Percentiles rank a stretch among this genome's conserved stretches.
Conservation (phyloP, 2,113 vertebrate species). For the Procavia capensis region DNA sequence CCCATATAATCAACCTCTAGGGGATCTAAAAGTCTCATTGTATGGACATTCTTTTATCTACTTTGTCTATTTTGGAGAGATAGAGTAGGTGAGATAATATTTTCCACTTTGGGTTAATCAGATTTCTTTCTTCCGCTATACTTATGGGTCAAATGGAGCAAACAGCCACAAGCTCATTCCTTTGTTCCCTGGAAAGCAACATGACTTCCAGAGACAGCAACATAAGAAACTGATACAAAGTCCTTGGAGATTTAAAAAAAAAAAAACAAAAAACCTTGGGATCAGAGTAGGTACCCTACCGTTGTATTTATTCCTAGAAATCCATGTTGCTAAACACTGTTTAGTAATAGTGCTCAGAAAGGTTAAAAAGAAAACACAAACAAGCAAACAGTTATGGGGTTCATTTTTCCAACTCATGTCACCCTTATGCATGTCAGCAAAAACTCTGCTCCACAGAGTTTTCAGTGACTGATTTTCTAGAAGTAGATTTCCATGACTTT, state of each 20-base stretch:
- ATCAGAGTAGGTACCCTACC: neutral
- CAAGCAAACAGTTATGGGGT: neutral
- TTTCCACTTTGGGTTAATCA: neutral
- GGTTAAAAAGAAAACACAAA: neutral
- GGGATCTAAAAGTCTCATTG: neutral
- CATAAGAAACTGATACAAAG: neutral
- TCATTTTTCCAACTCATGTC: neutral
- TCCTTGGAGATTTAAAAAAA: no score
- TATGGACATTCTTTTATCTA: neutral
- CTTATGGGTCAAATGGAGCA: neutral
- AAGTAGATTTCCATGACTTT: no score
- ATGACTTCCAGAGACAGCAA: neutral
- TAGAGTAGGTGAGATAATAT: neutral
- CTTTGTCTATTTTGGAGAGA: neutral
- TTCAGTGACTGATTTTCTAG: no score
- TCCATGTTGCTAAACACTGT: neutral
- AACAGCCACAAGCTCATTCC: neutral
- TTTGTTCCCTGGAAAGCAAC: neutral
- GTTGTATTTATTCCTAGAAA: constrained; percentile 23
- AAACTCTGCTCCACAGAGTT: neutral
- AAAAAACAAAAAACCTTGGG: neutral
- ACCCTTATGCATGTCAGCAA: neutral
- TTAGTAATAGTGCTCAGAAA: neutral
- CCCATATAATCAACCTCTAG: neutral
- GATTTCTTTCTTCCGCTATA: neutral